Percentiles rank a stretch among this genome's conserved stretches.
phyloP scores from a whole-genome alignment of 2,797 vertebrate species.

The Bradypodion ventrale region DNA sequence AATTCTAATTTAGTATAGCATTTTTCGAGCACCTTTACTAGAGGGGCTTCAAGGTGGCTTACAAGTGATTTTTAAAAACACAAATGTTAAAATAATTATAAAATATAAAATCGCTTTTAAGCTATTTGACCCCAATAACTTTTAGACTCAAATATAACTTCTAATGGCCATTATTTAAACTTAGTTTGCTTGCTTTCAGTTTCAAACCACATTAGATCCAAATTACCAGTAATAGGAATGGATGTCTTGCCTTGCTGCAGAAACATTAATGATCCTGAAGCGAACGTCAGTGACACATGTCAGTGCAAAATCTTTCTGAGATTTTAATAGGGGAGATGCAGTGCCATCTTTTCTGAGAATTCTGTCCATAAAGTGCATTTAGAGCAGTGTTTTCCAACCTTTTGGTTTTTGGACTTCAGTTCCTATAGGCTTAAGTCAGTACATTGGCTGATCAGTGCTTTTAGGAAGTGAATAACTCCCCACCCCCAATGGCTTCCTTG shows the following conservation, averaged over 20 bases:
- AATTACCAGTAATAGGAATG: constrained; percentile 46
- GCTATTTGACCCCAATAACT: too few relatives aligned
- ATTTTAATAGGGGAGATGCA: constrained; percentile 65
- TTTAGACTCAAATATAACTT: constrained; percentile 39
- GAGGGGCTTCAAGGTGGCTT: too few relatives aligned
- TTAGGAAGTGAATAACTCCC: too few relatives aligned
- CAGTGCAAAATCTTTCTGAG: constrained; percentile 69
- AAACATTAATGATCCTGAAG: constrained; percentile 31
- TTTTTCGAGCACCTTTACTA: too few relatives aligned
- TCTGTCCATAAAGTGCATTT: constrained; percentile 65
- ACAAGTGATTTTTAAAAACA: too few relatives aligned
- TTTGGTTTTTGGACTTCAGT: too few relatives aligned
- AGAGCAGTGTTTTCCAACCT: too few relatives aligned
- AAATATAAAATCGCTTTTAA: neutral
- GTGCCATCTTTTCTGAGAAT: constrained; percentile 68
- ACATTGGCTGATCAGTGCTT: too few relatives aligned
- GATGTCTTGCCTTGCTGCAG: constrained; percentile 45
- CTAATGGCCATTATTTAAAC: constrained; percentile 60
- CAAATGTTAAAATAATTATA: too few relatives aligned
- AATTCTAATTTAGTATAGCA: too few relatives aligned
- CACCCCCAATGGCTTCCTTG: too few relatives aligned
- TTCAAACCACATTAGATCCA: constrained; percentile 57
- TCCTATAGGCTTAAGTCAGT: too few relatives aligned
- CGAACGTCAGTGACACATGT: constrained; percentile 51
- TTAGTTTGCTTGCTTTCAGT: constrained; percentile 46